These are phyloP conservation scores for Potamilus streckersoni DNA, from an alignment of 1,140 invertebrate genomes.

Conservation along the genomic window DNA sequence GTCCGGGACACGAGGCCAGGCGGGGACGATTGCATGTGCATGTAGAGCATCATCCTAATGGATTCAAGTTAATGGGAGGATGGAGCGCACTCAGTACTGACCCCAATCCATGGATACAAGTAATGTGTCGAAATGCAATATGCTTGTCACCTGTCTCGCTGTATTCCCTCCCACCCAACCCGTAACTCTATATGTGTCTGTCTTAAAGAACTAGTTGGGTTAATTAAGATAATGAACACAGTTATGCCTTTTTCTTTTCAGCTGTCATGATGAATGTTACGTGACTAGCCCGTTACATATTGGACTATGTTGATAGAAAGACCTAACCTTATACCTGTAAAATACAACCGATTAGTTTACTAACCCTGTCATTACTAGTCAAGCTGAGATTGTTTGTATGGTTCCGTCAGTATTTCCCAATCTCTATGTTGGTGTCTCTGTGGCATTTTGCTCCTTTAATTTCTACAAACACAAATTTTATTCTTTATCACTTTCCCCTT, in stretches of 20 bases:
- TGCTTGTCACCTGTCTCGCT: not conserved
- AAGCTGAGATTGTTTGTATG: too few species aligned
- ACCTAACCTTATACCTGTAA: too few species aligned
- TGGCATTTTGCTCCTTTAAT: too few species aligned
- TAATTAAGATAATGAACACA: not conserved
- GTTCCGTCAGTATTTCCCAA: too few species aligned
- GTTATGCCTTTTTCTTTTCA: not conserved
- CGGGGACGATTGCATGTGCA: constrained; percentile 6
- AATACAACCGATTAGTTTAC: too few species aligned
- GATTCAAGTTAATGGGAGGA: constrained; percentile 13
- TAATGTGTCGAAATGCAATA: not conserved
- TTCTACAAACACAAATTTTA: too few species aligned
- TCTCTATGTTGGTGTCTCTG: too few species aligned
- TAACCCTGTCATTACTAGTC: too few species aligned
- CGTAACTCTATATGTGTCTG: not conserved
- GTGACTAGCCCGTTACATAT: too few species aligned
- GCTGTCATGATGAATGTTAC: not conserved
- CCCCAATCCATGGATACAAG: constrained; percentile 17
- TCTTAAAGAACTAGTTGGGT: not conserved
- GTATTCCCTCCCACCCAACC: not conserved
- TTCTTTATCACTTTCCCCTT: too few species aligned
- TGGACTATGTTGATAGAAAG: too few species aligned
- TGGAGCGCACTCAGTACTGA: constrained; percentile 17
- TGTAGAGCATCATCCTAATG: not conserved
- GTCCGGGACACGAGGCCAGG: constrained; percentile 17